These are phyloP conservation scores for Pantherophis guttatus DNA, from an alignment of 2,113 vertebrate genomes.

Conservation along the genomic window DNA sequence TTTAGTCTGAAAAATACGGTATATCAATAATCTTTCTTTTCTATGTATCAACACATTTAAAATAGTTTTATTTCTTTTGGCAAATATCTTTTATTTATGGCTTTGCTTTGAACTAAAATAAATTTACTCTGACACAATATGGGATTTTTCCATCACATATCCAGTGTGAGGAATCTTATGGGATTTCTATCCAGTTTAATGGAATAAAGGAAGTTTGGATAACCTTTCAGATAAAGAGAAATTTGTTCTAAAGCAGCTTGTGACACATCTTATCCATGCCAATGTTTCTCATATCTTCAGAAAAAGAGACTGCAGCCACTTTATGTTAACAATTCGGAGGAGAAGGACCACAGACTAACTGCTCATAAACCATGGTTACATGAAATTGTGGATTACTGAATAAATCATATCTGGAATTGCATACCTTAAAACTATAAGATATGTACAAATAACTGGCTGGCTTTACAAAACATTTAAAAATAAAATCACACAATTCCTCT, in stretches of 20 bases:
- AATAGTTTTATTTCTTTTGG: constrained; percentile 3
- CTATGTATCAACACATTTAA: not conserved
- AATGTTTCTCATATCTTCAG: not conserved
- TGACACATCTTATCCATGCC: not conserved
- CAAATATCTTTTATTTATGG: not conserved
- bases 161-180: not conserved
- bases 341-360: not conserved
- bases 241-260: constrained; percentile 17
- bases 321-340: not conserved
- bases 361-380: not conserved
- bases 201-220: constrained; percentile 19
- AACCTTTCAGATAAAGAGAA: constrained; percentile 25
- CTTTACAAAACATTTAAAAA: not conserved
- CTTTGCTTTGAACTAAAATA: constrained; percentile 38
- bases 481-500: not conserved
- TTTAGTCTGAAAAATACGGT: no score
- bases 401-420: not conserved
- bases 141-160: constrained; percentile 18
- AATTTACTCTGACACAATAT: not conserved
- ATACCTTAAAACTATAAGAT: not conserved
- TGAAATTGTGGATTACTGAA: not conserved
- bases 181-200: constrained; percentile 26
- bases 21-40: not conserved
- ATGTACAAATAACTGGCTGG: not conserved
- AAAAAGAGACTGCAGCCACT: not conserved